A percentile compares a stretch with the other conserved stretches of the same genome.
Conservation (phyloP, 2,797 vertebrate genomes). For the Sylvilagus floridanus region DNA sequence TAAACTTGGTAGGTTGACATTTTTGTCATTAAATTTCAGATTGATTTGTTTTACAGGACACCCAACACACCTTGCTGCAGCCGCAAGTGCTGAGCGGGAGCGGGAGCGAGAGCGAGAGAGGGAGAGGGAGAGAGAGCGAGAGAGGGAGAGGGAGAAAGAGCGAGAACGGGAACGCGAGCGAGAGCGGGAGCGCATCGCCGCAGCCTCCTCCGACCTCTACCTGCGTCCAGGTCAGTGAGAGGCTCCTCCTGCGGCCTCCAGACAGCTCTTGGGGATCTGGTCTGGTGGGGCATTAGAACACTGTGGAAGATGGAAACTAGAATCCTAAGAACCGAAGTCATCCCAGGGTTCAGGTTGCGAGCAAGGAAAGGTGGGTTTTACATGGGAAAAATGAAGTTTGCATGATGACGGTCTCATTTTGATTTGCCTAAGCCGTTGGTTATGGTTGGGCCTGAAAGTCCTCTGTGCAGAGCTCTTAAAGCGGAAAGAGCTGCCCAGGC, state of each 20-base stretch:
- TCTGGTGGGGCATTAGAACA: background rate
- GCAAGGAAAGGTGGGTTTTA: background rate
- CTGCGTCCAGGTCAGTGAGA: conserved; percentile 92
- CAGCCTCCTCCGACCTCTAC: conserved; percentile 91
- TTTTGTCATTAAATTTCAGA: conserved; percentile 60
- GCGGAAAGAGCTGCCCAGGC: background rate
- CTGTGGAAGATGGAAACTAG: background rate
- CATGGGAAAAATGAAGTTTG: background rate
- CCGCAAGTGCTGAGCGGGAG: conserved; percentile 92
- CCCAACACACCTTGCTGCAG: conserved; percentile 92
- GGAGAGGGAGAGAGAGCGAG: conserved; percentile 88
- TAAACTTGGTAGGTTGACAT: background rate
- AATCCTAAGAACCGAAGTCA: background rate
- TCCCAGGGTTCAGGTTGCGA: background rate
- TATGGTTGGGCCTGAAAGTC: background rate
- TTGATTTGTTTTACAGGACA: conserved; percentile 90
- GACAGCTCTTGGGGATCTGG: background rate
- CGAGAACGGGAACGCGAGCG: conserved; percentile 85
- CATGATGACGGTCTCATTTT: background rate
- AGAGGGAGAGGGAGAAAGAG: conserved; percentile 87
- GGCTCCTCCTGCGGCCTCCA: background rate
- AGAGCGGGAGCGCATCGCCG: conserved; percentile 88
- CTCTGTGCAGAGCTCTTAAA: background rate
- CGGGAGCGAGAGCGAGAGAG: conserved; percentile 88
- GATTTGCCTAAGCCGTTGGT: background rate